These are phyloP conservation scores for Brachionichthys hirsutus DNA, from an alignment of 2,113 vertebrate genomes.

Conservation along the genomic window DNA sequence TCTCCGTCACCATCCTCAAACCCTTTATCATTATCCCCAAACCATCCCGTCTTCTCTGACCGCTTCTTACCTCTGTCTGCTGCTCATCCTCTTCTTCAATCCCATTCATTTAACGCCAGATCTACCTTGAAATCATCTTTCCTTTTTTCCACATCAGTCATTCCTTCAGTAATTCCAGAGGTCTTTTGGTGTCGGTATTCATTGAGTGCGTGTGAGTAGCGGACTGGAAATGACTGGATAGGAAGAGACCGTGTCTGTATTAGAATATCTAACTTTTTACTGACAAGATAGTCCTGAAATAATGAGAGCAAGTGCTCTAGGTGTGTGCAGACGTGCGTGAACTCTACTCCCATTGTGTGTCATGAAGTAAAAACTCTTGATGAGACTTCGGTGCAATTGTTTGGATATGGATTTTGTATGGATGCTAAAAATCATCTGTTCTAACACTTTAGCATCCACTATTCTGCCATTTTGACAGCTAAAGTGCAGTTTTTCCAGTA, in stretches of 20 bases:
- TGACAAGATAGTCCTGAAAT: conserved; percentile 16
- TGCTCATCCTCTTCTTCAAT: background rate
- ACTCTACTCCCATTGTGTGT: too few species aligned
- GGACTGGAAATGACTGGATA: conserved; percentile 1
- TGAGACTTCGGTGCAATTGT: too few species aligned
- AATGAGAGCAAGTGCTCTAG: conserved; percentile 18
- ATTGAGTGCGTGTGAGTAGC: background rate
- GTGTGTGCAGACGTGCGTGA: background rate
- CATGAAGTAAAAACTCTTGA: too few species aligned
- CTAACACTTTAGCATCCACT: too few species aligned
- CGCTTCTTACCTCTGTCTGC: background rate
- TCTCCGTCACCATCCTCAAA: too few species aligned
- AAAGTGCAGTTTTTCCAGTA: too few species aligned
- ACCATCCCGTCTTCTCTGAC: background rate
- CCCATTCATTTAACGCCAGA: background rate
- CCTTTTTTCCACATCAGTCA: too few species aligned
- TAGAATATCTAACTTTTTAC: conserved; percentile 12
- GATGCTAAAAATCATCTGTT: too few species aligned
- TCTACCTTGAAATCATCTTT: conserved; percentile 9
- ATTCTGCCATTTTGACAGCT: too few species aligned
- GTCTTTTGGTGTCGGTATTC: background rate
- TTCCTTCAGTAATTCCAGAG: conserved; percentile 23
- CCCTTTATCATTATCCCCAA: too few species aligned
- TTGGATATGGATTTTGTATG: too few species aligned
- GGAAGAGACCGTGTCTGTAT: background rate